Evolutionary conservation across 2,797 vertebrate species (phyloP).

Genomic region (Paguma larvata): DNA sequence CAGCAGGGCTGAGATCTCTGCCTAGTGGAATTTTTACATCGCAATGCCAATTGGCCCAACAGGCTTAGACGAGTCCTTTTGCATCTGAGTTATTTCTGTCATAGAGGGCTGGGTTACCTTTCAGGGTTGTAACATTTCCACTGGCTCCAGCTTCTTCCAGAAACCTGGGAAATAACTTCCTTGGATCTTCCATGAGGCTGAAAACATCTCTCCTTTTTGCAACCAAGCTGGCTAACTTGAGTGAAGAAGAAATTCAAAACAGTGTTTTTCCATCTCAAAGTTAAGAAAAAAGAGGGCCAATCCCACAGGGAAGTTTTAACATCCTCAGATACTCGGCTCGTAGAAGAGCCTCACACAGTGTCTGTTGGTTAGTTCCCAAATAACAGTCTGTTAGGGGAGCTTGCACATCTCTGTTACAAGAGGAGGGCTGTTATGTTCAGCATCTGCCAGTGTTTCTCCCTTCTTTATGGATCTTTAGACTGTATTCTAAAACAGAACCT

Average conservation of each 20-base stretch:
- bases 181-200: neutral
- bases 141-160: neutral
- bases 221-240: neutral
- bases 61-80: neutral
- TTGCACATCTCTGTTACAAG: neutral
- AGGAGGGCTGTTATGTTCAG: neutral
- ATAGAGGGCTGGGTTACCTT: neutral
- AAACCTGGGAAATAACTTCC: neutral
- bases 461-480: neutral
- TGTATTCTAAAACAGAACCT: neutral
- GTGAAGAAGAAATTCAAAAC: neutral
- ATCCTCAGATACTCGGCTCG: neutral
- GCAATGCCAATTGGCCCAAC: neutral
- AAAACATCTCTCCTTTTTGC: neutral
- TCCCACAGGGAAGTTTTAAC: neutral
- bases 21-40: neutral
- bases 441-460: neutral
- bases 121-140: neutral
- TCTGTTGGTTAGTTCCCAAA: neutral
- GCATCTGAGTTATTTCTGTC: conserved; percentile 46
- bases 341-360: neutral
- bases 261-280: neutral
- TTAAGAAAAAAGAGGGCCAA: neutral
- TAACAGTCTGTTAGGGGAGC: neutral
- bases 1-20: neutral